These are phyloP conservation scores for Achroia grisella DNA, from an alignment of 1,140 invertebrate species.

Conservation along the genomic window DNA sequence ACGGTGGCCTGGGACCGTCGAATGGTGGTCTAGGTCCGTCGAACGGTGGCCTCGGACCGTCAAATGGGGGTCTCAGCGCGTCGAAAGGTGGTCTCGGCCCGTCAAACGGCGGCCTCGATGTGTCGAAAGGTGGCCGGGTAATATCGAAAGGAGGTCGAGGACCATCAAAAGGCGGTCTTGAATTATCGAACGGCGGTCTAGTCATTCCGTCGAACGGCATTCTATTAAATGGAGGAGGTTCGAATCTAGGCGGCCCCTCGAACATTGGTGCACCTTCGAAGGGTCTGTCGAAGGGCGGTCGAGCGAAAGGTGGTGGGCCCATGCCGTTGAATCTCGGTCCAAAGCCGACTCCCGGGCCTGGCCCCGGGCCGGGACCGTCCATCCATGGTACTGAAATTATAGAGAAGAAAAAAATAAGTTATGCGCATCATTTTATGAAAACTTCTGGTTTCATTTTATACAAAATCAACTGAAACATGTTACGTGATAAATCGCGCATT, in stretches of 20 bases:
- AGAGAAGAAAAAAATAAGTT: too few relatives aligned
- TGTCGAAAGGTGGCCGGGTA: conserved; percentile 47
- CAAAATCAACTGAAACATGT: too few relatives aligned
- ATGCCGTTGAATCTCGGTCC: conserved; percentile 49
- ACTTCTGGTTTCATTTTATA: too few relatives aligned
- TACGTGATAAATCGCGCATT: too few relatives aligned
- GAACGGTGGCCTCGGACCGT: conserved; percentile 32
- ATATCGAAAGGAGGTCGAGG: conserved; percentile 40
- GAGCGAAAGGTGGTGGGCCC: conserved; percentile 41
- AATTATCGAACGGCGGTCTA: conserved; percentile 34
- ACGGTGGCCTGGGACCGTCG: conserved; percentile 17
- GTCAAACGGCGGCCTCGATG: conserved; percentile 37
- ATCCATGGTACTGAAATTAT: conserved; percentile 66
- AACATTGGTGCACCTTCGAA: conserved; percentile 28
- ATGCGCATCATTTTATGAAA: too few relatives aligned
- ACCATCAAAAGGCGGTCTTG: conserved; percentile 42
- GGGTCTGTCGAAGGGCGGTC: conserved; percentile 45
- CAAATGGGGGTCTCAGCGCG: conserved; percentile 40
- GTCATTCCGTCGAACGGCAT: conserved; percentile 36
- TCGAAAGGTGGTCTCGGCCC: conserved; percentile 38
- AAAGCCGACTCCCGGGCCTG: conserved; percentile 25
- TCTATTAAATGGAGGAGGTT: conserved; percentile 32
- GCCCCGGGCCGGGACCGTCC: conserved; percentile 42
- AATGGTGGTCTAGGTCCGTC: conserved; percentile 41
- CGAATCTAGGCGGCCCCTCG: conserved; percentile 34